Base-by-base conservation (phyloP, 1,140 invertebrate species). In the Caligus rogercresseyi region DNA sequence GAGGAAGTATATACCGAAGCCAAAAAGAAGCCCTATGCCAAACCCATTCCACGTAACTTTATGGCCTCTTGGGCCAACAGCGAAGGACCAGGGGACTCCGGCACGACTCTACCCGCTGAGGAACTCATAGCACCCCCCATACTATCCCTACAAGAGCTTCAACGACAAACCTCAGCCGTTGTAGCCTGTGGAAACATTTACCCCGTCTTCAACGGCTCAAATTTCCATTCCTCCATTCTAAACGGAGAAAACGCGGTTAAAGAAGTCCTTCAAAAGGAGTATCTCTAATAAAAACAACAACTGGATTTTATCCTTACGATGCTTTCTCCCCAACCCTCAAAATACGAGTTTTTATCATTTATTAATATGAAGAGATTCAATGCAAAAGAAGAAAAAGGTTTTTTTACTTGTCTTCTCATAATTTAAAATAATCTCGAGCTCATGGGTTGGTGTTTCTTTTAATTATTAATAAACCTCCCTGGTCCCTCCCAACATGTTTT, bases 21-120 rank as follows among this genome's bases (percentile, higher is more conserved):
- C 14, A 62, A 73, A 54, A 77, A 81, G 71, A 74, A 78, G 24
- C 90, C 91, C 4, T 94, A 92, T 71, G 88, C 89, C 66, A 92
- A 95, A 71, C 90, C 91, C 15, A 94, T 96, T 72, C 91, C 91
- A 2, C 83, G 86, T 67, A 89, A 91, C 70, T 97, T 96, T 75
- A 89, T 94, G 74, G 87, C 87, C 21, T 88, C 93, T 64, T 96
- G 92, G 92, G 89, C 89, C 69, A 88, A 90, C 70, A 82, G 83
- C 23, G 66, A 66, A 58, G 66, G 13, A 13, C 16, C 24, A 2
- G 23, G 2, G 4, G 31, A 60, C 16, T 16, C 31, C n/a, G 52
- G 52, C 16, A 20, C 51, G 3, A 16, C 16, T 13, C 55, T 63
- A n/a, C 57, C 51, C 19, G 15, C 57, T 3, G 43, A 62, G 25